Base-by-base conservation (phyloP, 2,888 invertebrate species). In the Hypena proboscidalis region DNA sequence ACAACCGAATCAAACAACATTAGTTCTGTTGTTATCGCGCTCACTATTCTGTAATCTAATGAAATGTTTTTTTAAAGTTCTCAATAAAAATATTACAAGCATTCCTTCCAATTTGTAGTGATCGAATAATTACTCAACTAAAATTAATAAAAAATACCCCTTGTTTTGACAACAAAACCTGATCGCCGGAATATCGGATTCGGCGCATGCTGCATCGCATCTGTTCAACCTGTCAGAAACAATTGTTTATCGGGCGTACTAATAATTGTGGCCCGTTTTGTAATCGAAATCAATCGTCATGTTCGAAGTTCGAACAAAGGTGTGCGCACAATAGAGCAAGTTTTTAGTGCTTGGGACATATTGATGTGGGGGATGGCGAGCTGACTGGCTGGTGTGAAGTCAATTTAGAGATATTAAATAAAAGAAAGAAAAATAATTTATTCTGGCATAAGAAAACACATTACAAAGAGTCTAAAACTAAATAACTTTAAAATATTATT, bases 271-370 rank as follows among this genome's bases (percentile, higher is more conserved):
- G 71, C 66, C 70, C 70, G 81, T 80, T 85, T 85, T 86, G 85
- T 87, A 83, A 44, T 44, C 77, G 77, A 74, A 81, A 85, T 84
- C 88, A 84, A 85, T 85, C 85, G 84, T 79, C 77, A 81, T 82
- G 80, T 79, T n/a, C n/a, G n/a, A n/a, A n/a, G n/a, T n/a, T n/a
- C 77, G 78, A 78, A 83, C 84, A 87, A 84, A 78, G 83, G 74
- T 77, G 62, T 61, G 56, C 47, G 70, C 67, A 80, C 82, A 83
- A 85, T 78, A 70, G 77, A 59, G 44, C 63, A 53, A 79, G 70
- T 83, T 85, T 83, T 80, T 75, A 76, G 67, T 62, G 62, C 41
- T 37, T 21, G 39, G 44, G 70, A 81, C 72, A 75, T 69, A 84
- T 70, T 42, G 71, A 0, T 0, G 4, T 47, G 6, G 30, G n/a